Conservation (phyloP, 37 sponge, comb jelly and placozoan genomes). For the Bolinopsis microptera region DNA sequence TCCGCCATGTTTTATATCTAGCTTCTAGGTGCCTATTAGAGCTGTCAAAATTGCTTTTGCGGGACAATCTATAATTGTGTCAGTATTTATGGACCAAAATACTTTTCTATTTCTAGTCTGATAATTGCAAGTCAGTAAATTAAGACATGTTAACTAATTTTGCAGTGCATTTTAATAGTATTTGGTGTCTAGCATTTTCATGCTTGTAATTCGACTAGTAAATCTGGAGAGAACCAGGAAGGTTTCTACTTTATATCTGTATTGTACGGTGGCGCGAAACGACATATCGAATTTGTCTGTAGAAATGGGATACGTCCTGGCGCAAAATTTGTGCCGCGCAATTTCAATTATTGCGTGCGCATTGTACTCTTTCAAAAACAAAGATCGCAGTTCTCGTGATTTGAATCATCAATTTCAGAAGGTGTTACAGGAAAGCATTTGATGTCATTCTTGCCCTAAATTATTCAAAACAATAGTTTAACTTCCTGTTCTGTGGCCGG, state of each 20-base stretch:
- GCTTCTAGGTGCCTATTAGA: too few species aligned
- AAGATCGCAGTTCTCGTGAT: too few species aligned
- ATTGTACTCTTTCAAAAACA: too few species aligned
- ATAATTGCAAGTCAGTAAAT: background rate
- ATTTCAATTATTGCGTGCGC: background rate
- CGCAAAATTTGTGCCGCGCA: slow-evolving; percentile 18
- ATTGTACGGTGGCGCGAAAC: background rate
- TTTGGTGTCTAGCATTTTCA: background rate
- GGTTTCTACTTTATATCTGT: background rate
- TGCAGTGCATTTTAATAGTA: background rate
- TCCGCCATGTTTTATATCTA: too few species aligned
- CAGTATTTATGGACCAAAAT: background rate
- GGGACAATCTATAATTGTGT: background rate
- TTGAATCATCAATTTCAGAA: too few species aligned
- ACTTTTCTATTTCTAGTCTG: background rate
- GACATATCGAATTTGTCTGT: background rate
- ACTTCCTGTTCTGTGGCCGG: too few species aligned
- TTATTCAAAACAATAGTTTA: too few species aligned
- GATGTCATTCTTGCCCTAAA: too few species aligned
- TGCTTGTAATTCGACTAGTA: background rate
- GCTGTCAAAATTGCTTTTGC: too few species aligned
- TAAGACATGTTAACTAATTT: background rate
- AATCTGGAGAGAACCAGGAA: background rate
- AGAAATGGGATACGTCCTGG: slow-evolving; percentile 44
- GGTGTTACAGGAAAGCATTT: too few species aligned